These are phyloP conservation scores for Salminus brasiliensis DNA, from an alignment of 2,113 vertebrate species.

Conservation along the genomic window DNA sequence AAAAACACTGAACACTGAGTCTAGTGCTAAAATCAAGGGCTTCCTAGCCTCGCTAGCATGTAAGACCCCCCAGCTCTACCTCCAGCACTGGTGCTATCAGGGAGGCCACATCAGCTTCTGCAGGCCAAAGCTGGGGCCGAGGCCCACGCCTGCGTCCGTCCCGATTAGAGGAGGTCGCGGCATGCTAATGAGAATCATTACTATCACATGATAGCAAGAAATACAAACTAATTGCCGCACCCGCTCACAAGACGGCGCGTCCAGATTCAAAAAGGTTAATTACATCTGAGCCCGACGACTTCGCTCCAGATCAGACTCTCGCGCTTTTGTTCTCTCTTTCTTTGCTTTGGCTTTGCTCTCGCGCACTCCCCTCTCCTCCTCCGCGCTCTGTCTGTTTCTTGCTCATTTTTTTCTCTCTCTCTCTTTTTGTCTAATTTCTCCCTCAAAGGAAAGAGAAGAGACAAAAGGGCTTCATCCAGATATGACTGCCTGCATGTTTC, in stretches of 20 bases:
- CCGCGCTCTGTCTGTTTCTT: constrained; percentile 6
- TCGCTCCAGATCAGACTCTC: constrained; percentile 79
- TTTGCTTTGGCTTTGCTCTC: constrained; percentile 23
- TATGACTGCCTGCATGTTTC: constrained; percentile 85
- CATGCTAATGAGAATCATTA: constrained; percentile 80
- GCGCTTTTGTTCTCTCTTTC: constrained; percentile 54
- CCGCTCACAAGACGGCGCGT: constrained; percentile 72
- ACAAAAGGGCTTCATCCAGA: constrained; percentile 81
- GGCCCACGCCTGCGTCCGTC: constrained; percentile 58
- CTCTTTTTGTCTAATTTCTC: constrained; percentile 2
- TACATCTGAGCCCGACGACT: constrained; percentile 75
- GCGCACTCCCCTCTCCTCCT: constrained; percentile 5
- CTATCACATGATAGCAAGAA: constrained; percentile 74
- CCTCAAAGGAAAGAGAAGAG: constrained; percentile 33
- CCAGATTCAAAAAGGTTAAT: constrained; percentile 80
- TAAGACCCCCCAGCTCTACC: constrained; percentile 37
- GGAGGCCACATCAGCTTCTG: constrained; percentile 40
- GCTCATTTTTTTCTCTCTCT: constrained; percentile 42
- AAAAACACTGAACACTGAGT: neutral
- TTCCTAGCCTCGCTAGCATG: constrained; percentile 51
- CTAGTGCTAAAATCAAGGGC: constrained; percentile 42
- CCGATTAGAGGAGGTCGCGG: constrained; percentile 74
- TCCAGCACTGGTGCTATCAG: constrained; percentile 45
- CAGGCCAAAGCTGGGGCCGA: constrained; percentile 49
- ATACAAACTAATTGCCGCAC: constrained; percentile 75